phyloP scores from a whole-genome alignment of 1,140 invertebrate genomes.

The Drosophila kanapiae region DNA sequence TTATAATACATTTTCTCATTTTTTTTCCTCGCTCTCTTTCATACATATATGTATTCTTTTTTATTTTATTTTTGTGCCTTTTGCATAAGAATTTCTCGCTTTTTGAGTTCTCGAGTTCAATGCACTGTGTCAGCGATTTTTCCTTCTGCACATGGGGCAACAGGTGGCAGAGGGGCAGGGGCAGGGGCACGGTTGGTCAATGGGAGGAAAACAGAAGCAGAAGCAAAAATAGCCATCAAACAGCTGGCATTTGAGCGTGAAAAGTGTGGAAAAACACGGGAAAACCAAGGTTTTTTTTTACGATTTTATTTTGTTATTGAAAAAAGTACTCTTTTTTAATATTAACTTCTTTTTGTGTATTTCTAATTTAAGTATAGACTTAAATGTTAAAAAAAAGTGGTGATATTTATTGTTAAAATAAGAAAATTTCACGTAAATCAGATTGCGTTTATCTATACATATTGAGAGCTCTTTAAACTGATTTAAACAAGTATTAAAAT shows the following conservation, averaged over 20 bases:
- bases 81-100: slow-evolving; percentile 82
- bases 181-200: slow-evolving; percentile 16
- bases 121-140: slow-evolving; percentile 74
- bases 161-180: slow-evolving; percentile 22
- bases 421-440: not conserved
- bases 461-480: no score
- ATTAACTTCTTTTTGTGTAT: not conserved
- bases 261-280: slow-evolving; percentile 17
- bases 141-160: slow-evolving; percentile 35
- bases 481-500: no score
- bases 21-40: slow-evolving; percentile 54
- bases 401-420: not conserved
- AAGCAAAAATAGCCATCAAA: slow-evolving; percentile 20
- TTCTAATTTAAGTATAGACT: no score
- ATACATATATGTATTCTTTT: slow-evolving; percentile 16
- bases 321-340: not conserved
- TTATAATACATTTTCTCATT: slow-evolving; percentile 42
- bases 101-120: slow-evolving; percentile 72
- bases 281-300: slow-evolving; percentile 22
- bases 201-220: slow-evolving; percentile 4
- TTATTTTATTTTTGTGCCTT: slow-evolving; percentile 40
- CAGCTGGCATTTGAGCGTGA: slow-evolving; percentile 30
- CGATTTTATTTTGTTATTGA: no score
- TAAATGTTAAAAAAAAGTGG: not conserved
- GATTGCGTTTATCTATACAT: not conserved